These are phyloP conservation scores for Mus minutoides DNA, from an alignment of 2,797 vertebrate genomes.

Conservation along the genomic window DNA sequence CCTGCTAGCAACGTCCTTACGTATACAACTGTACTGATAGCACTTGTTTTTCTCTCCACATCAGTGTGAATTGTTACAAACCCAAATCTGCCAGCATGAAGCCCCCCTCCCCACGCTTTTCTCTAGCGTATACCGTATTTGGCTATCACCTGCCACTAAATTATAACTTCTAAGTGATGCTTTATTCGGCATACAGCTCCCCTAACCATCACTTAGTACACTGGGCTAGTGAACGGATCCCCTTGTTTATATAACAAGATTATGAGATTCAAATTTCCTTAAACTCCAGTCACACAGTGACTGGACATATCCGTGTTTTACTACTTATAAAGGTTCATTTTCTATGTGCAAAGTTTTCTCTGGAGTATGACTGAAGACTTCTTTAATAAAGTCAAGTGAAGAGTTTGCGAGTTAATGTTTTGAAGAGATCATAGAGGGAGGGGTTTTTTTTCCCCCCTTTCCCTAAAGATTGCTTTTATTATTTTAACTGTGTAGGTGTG, in stretches of 20 bases:
- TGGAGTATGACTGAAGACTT: not conserved
- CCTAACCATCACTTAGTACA: not conserved
- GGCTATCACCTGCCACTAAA: not conserved
- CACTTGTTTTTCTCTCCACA: not conserved
- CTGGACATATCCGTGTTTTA: not conserved
- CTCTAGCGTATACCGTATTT: not conserved
- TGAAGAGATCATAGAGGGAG: not conserved
- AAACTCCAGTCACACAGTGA: not conserved
- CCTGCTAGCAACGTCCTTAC: not conserved
- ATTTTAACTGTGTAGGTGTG: not conserved
- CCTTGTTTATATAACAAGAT: not conserved
- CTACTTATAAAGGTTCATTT: conserved; percentile 35
- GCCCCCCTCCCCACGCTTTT: not conserved
- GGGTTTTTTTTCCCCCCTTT: not conserved
- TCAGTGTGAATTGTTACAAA: not conserved
- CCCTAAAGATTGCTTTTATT: not conserved
- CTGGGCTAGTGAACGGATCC: conserved; percentile 43
- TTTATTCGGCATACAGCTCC: not conserved
- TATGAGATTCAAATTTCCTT: conserved; percentile 24
- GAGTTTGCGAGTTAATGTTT: not conserved
- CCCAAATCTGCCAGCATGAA: not conserved
- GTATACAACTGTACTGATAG: not conserved
- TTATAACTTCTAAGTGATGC: not conserved
- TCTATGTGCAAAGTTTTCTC: conserved; percentile 45
- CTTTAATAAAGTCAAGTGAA: conserved; percentile 13